Evolutionary conservation across 2,113 vertebrate genomes (phyloP), one percentile per base, ranked within the genome.

Genomic region (Bettongia penicillata): DNA sequence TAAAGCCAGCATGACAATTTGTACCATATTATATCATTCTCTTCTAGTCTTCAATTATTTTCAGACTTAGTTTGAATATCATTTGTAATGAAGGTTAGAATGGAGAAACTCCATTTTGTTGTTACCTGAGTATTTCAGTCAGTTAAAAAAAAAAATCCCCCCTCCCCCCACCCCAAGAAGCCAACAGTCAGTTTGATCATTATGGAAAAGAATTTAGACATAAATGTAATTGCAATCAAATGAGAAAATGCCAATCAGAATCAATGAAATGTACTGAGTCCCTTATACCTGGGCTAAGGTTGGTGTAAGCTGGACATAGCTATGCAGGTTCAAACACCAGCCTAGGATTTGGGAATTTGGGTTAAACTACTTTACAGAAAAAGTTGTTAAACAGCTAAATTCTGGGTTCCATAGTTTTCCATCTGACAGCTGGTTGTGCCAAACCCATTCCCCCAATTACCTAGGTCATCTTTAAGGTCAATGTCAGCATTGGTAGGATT

Each of bases 401-500:
- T 98, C 98, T 98, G 98, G 96, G 98, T 99, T 99, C 99, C 99
- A 99, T 98, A 99, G 99, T 98, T 98, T 98, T 97, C 97, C 98
- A 98, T 98, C 98, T 98, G 98, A 98, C 99, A 98, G 96, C 99
- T 99, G 99, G 98, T 98, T 97, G 98, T 97, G 98, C 98, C 98
- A 98, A 98, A 97, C 97, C 98, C 98, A 98, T 94, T 98, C 98
- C 98, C 98, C 98, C 98, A 99, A 99, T 99, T 99, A 99, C 99
- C 99, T 99, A 99, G 99, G 98, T 99, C 99, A 99, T 99, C 99
- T 99, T 99, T 99, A 99, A 99, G 99, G 98, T 99, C 99, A 99
- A 99, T 99, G 99, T 99, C 99, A 99, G 99, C 99, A 99, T 99
- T 99, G 99, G 99, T 99, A 97, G 99, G 99, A 99, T 99, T 99